A percentile compares a stretch with the other conserved stretches of the same genome.
Evolutionary conservation across 2,888 invertebrate species (phyloP).

Genomic region (Drosophila kanekoi): DNA sequence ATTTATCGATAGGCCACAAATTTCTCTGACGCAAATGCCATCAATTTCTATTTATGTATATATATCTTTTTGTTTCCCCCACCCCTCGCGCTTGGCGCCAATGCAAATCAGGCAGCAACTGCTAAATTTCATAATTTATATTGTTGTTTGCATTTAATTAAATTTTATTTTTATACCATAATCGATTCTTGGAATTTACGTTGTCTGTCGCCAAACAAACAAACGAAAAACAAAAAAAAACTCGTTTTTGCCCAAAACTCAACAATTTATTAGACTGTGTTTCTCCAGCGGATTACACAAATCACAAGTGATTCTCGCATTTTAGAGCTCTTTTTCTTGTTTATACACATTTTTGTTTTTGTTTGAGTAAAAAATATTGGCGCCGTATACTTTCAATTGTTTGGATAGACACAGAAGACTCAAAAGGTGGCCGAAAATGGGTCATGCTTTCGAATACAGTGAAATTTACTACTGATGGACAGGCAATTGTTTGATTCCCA

Average conservation of each 20-base stretch:
- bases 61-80: not conserved
- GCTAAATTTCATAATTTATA: slow-evolving; percentile 68
- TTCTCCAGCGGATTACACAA: slow-evolving; percentile 50
- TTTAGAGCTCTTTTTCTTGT: slow-evolving; percentile 32
- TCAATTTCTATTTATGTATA: slow-evolving; percentile 34
- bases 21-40: slow-evolving; percentile 36
- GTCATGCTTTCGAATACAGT: slow-evolving; percentile 2
- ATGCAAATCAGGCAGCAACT: slow-evolving; percentile 68
- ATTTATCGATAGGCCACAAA: slow-evolving; percentile 20
- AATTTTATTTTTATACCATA: slow-evolving; percentile 32
- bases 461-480: not conserved
- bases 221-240: slow-evolving; percentile 44
- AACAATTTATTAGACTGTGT: slow-evolving; percentile 53
- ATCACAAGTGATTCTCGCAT: slow-evolving; percentile 20
- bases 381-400: slow-evolving; percentile 36
- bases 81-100: slow-evolving; percentile 64
- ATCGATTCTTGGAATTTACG: slow-evolving; percentile 27
- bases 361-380: slow-evolving; percentile 23
- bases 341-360: slow-evolving; percentile 30
- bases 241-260: slow-evolving; percentile 51
- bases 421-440: slow-evolving; percentile 18
- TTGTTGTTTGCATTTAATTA: slow-evolving; percentile 63
- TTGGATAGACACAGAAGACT: slow-evolving; percentile 10
- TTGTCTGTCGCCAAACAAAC: slow-evolving; percentile 6
- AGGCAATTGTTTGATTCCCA: too few relatives aligned